These are phyloP conservation scores for Acanthochromis polyacanthus DNA, from an alignment of 2,113 vertebrate species.

Conservation along the genomic window DNA sequence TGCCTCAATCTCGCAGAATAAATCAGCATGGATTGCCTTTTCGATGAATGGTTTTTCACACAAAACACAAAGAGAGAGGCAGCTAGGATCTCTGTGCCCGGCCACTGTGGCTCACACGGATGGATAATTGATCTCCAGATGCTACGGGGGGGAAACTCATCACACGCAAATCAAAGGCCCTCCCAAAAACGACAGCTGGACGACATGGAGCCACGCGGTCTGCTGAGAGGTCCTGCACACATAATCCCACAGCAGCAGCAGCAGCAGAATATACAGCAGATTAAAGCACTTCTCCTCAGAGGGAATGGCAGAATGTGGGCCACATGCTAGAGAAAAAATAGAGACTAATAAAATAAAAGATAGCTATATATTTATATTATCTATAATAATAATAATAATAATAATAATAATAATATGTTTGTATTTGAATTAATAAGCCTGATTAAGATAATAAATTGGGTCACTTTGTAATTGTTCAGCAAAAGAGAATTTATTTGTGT, in stretches of 20 bases:
- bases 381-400: neutral
- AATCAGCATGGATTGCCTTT: conserved; percentile 34
- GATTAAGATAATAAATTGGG: neutral
- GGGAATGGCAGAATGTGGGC: conserved; percentile 20
- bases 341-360: neutral
- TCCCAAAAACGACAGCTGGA: conserved; percentile 78
- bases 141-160: conserved; percentile 71
- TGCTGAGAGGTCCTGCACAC: conserved; percentile 28
- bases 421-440: neutral
- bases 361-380: too few species aligned
- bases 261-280: conserved; percentile 36
- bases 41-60: conserved; percentile 25
- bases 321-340: neutral
- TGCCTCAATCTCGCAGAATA: conserved; percentile 42
- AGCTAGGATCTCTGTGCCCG: conserved; percentile 55
- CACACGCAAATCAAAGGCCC: conserved; percentile 76
- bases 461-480: neutral
- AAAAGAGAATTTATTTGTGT: neutral
- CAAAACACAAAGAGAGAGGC: neutral
- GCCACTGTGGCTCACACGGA: conserved; percentile 46
- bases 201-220: conserved; percentile 35
- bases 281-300: conserved; percentile 46
- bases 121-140: conserved; percentile 81
- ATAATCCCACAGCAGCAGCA: conserved; percentile 66
- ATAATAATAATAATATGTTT: neutral